Conservation (phyloP, 2,113 vertebrate species). For the Protobothrops flavoviridis region DNA sequence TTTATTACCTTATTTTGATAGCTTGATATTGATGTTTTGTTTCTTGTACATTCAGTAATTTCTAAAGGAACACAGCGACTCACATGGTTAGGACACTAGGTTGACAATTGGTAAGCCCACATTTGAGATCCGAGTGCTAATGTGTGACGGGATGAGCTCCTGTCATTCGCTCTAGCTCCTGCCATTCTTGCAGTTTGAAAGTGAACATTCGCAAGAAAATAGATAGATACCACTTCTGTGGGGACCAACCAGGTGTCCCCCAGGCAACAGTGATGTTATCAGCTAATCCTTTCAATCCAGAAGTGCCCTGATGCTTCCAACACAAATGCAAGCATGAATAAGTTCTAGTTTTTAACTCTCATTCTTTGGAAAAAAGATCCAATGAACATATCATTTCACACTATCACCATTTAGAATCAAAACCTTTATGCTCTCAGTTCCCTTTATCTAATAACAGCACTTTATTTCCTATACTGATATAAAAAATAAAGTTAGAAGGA, state of each 20-base stretch:
- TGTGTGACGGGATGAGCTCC: neutral
- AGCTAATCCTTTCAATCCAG: neutral
- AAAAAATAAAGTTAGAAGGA: neutral
- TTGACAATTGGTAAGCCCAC: neutral
- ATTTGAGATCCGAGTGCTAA: neutral
- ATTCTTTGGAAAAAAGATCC: neutral
- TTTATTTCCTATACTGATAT: neutral
- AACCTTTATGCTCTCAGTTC: neutral
- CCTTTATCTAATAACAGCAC: neutral
- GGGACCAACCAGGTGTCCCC: neutral
- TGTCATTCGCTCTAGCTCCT: neutral
- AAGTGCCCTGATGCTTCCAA: neutral
- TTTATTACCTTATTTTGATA: neutral
- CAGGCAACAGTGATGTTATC: neutral
- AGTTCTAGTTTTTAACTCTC: neutral
- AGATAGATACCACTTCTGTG: neutral
- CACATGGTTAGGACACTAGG: neutral
- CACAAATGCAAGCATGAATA: too few species aligned
- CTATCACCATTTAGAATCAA: neutral
- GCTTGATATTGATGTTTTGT: neutral
- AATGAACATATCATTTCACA: neutral
- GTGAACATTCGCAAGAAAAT: neutral
- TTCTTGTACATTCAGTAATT: too few species aligned
- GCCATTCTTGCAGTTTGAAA: neutral
- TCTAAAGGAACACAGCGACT: neutral